Evolutionary conservation across 37 sponge, comb jelly and placozoan species (phyloP), one percentile per base, ranked within the genome.

Genomic region (Geodia barretti): DNA sequence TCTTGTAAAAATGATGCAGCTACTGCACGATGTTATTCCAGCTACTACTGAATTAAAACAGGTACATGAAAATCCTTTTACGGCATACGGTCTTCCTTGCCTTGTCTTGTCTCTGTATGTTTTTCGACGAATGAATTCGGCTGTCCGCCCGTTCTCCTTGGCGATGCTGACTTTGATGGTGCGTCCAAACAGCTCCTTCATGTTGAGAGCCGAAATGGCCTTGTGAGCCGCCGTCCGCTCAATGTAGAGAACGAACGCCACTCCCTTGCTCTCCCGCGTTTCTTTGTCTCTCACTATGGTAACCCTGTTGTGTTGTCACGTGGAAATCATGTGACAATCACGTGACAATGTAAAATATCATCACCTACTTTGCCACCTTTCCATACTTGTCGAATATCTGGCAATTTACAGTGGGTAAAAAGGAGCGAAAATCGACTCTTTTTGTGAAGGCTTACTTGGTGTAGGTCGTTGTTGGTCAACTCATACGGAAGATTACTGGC

Each of bases 401-500:
- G 29, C 33, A 25, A 28, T 7, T 0, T 11, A 20, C 35, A 19
- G 3, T 9, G 11, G 7, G 37, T 71, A 1, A 17, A 71, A 30
- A 1, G 35, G 3, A 31, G 23, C 21, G 39, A 1, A 35, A 14
- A 72, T 2, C 17, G 39, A 36, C 1, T 8, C 25, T 1, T 37
- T 20, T 17, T 28, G 26, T 28, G 37, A 3, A 0, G 19, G 8
- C 42, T 82, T 59, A 97, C 97, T 89, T 97, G 83, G 75, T 92
- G 91, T 64, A 97, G 41, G 73, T 97, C 97, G 64, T 84, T 97
- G 76, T 97, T 97, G 34, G 97, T 97, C 4, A 97, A 77, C 11
- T 78, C 84, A 77, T 90, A 97, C 0, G 97, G 95, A 3, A 97
- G 83, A 35, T 97, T 97, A 28, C 94, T 62, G 4, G 90, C 91